These are phyloP conservation scores for Eristalis intricaria DNA, from an alignment of 2,888 invertebrate species.

Conservation along the genomic window DNA sequence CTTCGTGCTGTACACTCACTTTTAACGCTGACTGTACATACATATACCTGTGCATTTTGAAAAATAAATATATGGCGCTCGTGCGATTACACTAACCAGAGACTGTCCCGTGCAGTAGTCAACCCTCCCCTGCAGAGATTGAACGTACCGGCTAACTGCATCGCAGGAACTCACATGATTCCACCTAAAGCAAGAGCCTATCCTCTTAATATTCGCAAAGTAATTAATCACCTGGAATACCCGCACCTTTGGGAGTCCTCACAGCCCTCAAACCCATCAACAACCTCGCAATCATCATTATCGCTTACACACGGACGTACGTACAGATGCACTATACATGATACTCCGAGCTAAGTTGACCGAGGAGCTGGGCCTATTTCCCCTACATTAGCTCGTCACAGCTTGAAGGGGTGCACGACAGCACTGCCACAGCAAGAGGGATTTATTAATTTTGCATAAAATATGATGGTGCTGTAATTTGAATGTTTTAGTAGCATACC, in stretches of 20 bases:
- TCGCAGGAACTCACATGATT: conserved; percentile 5
- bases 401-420: conserved; percentile 11
- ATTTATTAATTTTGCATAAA: conserved; percentile 64
- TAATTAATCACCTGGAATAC: conserved; percentile 75
- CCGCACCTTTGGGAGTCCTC: conserved; percentile 52
- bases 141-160: neutral
- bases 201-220: conserved; percentile 75
- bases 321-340: conserved; percentile 12
- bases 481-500: conserved; percentile 58
- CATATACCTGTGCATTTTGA: too few species aligned
- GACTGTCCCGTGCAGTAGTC: neutral
- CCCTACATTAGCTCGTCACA: conserved; percentile 20
- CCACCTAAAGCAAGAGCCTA: conserved; percentile 14
- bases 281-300: conserved; percentile 31
- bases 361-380: conserved; percentile 22
- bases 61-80: neutral
- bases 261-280: conserved; percentile 34
- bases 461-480: conserved; percentile 61
- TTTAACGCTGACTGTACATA: too few species aligned
- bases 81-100: neutral
- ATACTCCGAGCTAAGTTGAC: conserved; percentile 7
- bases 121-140: neutral
- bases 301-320: conserved; percentile 22
- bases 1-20: too few species aligned
- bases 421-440: conserved; percentile 20